Evolutionary conservation across 2,888 invertebrate genomes (phyloP), one percentile per base, ranked within the genome.

Genomic region (Caenorhabditis sp.): DNA sequence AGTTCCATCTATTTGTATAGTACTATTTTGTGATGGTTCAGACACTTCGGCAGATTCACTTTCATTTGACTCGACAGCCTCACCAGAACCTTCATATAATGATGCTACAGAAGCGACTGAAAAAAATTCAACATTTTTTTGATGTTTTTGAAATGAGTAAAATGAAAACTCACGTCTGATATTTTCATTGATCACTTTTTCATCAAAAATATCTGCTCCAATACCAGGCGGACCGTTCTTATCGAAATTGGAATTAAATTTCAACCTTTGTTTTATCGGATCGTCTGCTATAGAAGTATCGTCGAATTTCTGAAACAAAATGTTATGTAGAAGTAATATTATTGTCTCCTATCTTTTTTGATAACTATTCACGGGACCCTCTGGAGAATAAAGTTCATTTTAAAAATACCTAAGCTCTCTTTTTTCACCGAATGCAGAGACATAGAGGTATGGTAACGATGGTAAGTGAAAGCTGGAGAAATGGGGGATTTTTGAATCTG

Each of bases 161-260:
- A 26, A 8, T 19, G n/a, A 37, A 26, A 21, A 17, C 55, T 50
- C 26, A 67, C 71, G 66, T 64, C 60, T 66, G 0, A 66, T 23
- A 31, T 66, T 67, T 26, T 72, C 67, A 43, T 67, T 66, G 0
- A 67, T 62, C 12, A 62, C 62, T 3, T 64, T 63, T 53, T 24
- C 54, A 6, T 64, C 65, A 23, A 73, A 73, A 5, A 73, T n/a
- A 55, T 73, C 68, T 0, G 51, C 36, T 14, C 62, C 68, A 37
- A 73, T 67, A 0, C 58, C 62, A 57, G 73, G 73, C 1, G 73
- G 73, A 12, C 73, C 73, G 21, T 61, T 62, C 23, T 51, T 58
- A 26, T 63, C 49, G 43, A 67, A 67, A 67, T 67, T 67, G 19
- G 54, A 57, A 27, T 62, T 62, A 68, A 66, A 65, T 59, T 68